phyloP scores from a whole-genome alignment of 2,797 vertebrate genomes.

The Sebastes nivosus region DNA sequence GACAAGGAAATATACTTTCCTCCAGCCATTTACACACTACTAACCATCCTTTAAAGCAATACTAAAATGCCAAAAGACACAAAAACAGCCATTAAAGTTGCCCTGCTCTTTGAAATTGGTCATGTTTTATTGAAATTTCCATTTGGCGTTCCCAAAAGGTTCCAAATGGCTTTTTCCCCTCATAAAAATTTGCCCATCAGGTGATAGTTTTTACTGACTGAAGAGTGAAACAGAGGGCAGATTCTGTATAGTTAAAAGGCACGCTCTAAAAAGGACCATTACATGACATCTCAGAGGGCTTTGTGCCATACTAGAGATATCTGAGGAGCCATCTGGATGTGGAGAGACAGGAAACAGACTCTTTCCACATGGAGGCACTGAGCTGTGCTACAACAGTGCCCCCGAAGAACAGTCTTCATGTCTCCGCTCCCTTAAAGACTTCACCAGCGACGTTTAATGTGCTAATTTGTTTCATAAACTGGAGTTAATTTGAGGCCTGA shows the following conservation, averaged over 20 bases:
- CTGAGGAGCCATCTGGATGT: conserved; percentile 2
- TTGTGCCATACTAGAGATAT: not conserved
- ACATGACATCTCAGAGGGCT: not conserved
- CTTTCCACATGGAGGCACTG: not conserved
- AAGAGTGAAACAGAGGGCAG: not conserved
- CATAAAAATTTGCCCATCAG: not conserved
- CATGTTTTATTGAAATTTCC: not conserved
- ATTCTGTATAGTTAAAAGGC: not conserved
- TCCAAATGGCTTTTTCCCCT: not conserved
- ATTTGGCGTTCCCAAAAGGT: not conserved
- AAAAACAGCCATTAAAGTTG: not conserved
- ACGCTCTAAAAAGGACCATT: not conserved
- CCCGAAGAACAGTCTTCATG: not conserved
- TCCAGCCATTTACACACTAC: not conserved
- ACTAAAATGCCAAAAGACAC: not conserved
- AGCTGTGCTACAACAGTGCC: not conserved
- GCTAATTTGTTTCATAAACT: conserved; percentile 61
- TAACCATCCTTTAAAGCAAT: not conserved
- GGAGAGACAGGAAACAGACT: not conserved
- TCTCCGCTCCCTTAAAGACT: conserved; percentile 30
- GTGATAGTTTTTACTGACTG: not conserved
- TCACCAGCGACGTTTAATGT: conserved; percentile 29
- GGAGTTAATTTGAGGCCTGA: conserved; percentile 62
- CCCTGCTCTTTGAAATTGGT: not conserved
- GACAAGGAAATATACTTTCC: not conserved